Base-by-base conservation (phyloP, 2,113 vertebrate species). In the Spilogale gracilis region DNA sequence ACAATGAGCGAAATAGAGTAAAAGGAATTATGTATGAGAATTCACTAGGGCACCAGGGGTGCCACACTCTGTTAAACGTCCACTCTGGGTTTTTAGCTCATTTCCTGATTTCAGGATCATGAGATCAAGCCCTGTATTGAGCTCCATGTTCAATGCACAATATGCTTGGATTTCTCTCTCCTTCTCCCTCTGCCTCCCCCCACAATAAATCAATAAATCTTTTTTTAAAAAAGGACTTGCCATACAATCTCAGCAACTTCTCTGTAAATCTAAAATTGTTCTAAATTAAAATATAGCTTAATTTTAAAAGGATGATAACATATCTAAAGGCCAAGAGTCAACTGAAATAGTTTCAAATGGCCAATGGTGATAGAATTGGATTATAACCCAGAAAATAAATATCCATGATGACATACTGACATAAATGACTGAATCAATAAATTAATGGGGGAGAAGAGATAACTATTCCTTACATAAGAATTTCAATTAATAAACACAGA, bases 371-470 rank as follows among this genome's bases (percentile, higher is more conserved):
- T 21, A 69, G 9, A 93, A 88, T 9, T 69, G 80, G 32, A 61
- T 79, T 82, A 76, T 84, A 79, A 92, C 63, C 4, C 56, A 90
- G 52, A 94, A 65, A 73, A 69, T 80, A 96, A 92, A 65, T 87
- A 86, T 63, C 21, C 23, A 43, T 69, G 11, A 93, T 45, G 43
- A 76, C 65, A 69, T 20, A 6, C 32, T 74, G 45, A 90, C 50
- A 45, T 61, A 74, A 43, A 67, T 73, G 25, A 93, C 27, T 50
- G 9, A 54, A 32, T 45, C 91, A 65, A 90, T 79, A 43, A 82
- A 65, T 86, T 76, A 94, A 14, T 71, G 48, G 6, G 20, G 45
- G 58, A 95, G 18, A 67, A 73, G 27, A 4, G 12, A 81, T 50
- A 87, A 20, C 6, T n/a, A 0, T 65, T 89, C 1, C 21, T 93